phyloP scores from a whole-genome alignment of 2,888 invertebrate genomes.

The Baronia brevicornis region DNA sequence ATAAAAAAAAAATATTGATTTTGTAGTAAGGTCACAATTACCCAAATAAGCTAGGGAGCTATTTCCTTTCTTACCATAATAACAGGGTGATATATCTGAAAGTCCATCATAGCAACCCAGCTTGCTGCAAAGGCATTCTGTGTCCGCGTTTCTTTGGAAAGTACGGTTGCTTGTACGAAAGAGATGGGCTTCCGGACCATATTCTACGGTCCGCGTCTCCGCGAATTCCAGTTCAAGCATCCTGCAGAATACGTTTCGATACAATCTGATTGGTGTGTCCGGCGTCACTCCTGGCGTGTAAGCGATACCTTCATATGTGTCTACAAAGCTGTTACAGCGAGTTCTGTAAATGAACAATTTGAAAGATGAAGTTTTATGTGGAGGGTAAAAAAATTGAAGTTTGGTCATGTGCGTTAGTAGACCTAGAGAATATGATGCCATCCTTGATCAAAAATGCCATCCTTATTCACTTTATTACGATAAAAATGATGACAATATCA shows the following conservation, averaged over 20 bases:
- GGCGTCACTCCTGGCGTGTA: conserved; percentile 78
- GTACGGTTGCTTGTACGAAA: conserved; percentile 78
- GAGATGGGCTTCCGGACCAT: conserved; percentile 74
- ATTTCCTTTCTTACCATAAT: conserved; percentile 84
- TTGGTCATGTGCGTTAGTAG: background rate
- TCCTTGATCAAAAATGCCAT: too few relatives aligned
- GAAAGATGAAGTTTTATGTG: too few relatives aligned
- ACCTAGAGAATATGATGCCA: background rate
- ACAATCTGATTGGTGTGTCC: conserved; percentile 75
- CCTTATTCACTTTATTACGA: too few relatives aligned
- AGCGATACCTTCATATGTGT: conserved; percentile 82
- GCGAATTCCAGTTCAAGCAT: conserved; percentile 67
- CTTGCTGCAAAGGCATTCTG: conserved; percentile 78
- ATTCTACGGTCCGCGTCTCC: conserved; percentile 27
- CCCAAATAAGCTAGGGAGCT: too few relatives aligned
- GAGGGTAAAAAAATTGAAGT: too few relatives aligned
- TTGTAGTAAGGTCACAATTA: too few relatives aligned
- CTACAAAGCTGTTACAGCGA: conserved; percentile 80
- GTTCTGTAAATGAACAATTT: conserved; percentile 63
- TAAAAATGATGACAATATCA: too few relatives aligned
- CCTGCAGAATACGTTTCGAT: conserved; percentile 85
- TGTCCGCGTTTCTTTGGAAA: conserved; percentile 77
- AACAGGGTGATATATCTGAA: conserved; percentile 82
- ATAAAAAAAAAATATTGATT: too few relatives aligned
- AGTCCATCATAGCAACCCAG: conserved; percentile 74